Percentiles rank a stretch among this genome's conserved stretches.
These are phyloP conservation scores for Nilaparvata lugens DNA, from an alignment of 1,140 invertebrate genomes.

Conservation along the genomic window DNA sequence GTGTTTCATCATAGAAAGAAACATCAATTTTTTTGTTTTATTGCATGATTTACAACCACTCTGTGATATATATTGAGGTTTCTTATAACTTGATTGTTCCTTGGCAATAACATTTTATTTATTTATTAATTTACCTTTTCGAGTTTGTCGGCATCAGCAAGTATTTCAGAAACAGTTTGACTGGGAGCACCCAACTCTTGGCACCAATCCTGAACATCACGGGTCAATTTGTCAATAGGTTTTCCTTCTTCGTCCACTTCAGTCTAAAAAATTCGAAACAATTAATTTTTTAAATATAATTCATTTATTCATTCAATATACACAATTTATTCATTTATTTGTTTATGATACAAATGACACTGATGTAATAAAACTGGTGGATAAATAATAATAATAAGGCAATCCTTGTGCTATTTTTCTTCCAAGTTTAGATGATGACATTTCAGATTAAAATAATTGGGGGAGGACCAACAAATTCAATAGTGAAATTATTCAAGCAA, in stretches of 20 bases:
- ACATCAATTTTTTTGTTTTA: not conserved
- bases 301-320: not conserved
- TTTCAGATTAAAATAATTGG: too few species aligned
- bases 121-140: slow-evolving; percentile 24
- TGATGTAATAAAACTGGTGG: too few species aligned
- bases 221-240: slow-evolving; percentile 58
- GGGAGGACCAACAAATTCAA: not conserved
- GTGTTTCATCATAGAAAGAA: not conserved
- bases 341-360: too few species aligned
- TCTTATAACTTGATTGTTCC: too few species aligned
- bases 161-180: slow-evolving; percentile 60
- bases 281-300: not conserved
- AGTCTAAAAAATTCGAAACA: slow-evolving; percentile 39
- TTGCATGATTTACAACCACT: not conserved
- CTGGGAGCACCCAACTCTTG: slow-evolving; percentile 57
- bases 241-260: slow-evolving; percentile 57
- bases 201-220: slow-evolving; percentile 58
- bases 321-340: too few species aligned
- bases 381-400: too few species aligned
- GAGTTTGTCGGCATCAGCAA: slow-evolving; percentile 41
- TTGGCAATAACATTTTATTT: too few species aligned
- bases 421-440: too few species aligned
- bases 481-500: too few species aligned
- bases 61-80: not conserved
- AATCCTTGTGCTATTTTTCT: too few species aligned